A percentile compares a stretch with the other conserved stretches of the same genome.
Conservation (phyloP, 2,797 vertebrate species). For the Okamejei kenojei region DNA sequence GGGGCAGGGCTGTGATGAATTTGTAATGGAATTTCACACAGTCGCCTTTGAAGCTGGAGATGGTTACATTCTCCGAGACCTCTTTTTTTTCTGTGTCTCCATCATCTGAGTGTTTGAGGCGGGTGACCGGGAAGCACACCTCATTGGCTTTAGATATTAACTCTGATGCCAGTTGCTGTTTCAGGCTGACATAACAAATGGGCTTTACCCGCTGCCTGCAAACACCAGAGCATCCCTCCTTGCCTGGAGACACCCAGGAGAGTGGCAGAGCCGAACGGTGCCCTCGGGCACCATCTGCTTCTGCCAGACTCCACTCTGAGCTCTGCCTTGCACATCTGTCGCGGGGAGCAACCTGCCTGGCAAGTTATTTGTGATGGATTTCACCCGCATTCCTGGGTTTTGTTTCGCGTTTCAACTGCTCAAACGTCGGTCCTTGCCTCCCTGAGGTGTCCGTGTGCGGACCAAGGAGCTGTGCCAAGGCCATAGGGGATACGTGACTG, state of each 20-base stretch:
- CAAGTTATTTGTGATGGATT: constrained; percentile 60
- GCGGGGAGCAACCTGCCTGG: constrained; percentile 59
- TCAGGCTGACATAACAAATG: constrained; percentile 74
- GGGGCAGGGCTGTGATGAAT: background rate
- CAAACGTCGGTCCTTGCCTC: background rate
- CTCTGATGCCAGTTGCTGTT: constrained; percentile 61
- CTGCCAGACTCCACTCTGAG: constrained; percentile 60
- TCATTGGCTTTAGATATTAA: constrained; percentile 69
- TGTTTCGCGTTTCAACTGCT: constrained; percentile 19
- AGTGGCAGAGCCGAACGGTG: constrained; percentile 61
- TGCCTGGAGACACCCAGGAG: constrained; percentile 54
- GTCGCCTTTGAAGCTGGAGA: background rate
- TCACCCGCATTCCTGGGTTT: constrained; percentile 22
- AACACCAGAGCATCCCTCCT: constrained; percentile 53
- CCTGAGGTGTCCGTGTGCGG: background rate
- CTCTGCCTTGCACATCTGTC: constrained; percentile 64
- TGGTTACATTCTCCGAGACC: constrained; percentile 25
- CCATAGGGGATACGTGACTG: background rate
- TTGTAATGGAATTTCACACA: background rate
- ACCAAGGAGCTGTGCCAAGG: background rate
- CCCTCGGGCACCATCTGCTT: constrained; percentile 76
- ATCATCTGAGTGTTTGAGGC: background rate
- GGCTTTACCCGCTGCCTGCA: constrained; percentile 70
- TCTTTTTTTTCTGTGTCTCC: background rate
- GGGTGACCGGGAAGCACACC: constrained; percentile 50